These are phyloP conservation scores for Perccottus glenii DNA, from an alignment of 2,113 vertebrate species.

Conservation along the genomic window DNA sequence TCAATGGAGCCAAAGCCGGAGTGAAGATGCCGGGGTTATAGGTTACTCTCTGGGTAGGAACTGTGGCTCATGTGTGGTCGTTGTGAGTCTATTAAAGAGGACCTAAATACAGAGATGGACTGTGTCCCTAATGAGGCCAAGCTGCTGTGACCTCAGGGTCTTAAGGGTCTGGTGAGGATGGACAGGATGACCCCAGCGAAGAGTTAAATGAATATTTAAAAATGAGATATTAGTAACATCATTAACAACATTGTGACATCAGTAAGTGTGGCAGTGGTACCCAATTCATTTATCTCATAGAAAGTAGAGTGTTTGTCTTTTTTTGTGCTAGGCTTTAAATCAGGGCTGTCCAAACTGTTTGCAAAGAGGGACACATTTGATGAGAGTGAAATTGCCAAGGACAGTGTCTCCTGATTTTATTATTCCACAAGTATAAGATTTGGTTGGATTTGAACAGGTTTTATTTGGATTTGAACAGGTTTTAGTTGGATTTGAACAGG, in stretches of 20 bases:
- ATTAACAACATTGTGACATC: not conserved
- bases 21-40: conserved; percentile 60
- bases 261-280: not conserved
- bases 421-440: too few relatives aligned
- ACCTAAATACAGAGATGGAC: conserved; percentile 47
- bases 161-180: conserved; percentile 41
- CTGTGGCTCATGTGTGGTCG: conserved; percentile 62
- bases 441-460: too few relatives aligned
- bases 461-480: too few relatives aligned
- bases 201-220: conserved; percentile 18
- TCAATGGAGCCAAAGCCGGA: conserved; percentile 53
- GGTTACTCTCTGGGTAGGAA: conserved; percentile 52
- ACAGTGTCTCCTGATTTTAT: too few relatives aligned
- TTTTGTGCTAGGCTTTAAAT: too few relatives aligned
- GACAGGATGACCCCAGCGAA: conserved; percentile 40
- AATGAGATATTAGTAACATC: not conserved
- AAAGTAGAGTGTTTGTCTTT: too few relatives aligned
- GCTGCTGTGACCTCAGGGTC: conserved; percentile 49
- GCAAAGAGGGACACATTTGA: too few relatives aligned
- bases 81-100: conserved; percentile 33
- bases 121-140: conserved; percentile 69
- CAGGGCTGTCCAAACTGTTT: too few relatives aligned
- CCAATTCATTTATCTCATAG: not conserved
- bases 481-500: too few relatives aligned
- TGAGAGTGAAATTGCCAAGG: too few relatives aligned